These are phyloP conservation scores for Monodelphis domestica DNA, from an alignment of 2,797 vertebrate species.

Conservation along the genomic window DNA sequence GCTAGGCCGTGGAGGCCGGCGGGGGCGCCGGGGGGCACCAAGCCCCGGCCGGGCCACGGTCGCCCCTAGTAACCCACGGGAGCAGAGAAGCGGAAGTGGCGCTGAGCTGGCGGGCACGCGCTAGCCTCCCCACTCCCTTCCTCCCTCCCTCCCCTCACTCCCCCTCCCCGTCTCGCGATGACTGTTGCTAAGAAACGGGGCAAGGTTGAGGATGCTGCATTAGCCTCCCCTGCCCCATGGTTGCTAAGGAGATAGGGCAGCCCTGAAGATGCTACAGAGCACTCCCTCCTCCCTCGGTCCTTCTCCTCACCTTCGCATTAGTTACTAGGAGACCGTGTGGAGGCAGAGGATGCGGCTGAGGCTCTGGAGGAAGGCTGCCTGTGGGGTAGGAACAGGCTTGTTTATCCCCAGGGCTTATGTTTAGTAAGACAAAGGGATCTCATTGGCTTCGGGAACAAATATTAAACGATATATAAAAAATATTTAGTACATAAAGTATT, in stretches of 20 bases:
- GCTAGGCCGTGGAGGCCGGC: conserved; percentile 15
- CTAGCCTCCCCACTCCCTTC: background rate
- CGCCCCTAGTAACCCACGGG: background rate
- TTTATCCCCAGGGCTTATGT: background rate
- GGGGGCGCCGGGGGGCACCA: background rate
- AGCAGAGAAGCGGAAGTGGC: background rate
- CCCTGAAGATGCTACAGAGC: background rate
- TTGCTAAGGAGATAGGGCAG: background rate
- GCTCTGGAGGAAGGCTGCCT: background rate
- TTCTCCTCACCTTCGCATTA: background rate
- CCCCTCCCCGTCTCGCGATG: background rate
- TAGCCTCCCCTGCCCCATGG: background rate
- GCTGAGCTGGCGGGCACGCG: background rate
- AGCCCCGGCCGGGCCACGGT: background rate
- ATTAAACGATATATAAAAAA: background rate
- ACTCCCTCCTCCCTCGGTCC: background rate
- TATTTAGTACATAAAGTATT: background rate
- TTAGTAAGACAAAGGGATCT: too few species aligned
- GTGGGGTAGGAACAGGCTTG: background rate
- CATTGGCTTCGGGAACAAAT: background rate
- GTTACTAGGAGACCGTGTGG: background rate
- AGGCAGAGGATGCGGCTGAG: background rate
- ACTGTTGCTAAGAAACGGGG: background rate
- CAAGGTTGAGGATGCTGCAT: background rate
- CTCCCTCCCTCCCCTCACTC: background rate